These are phyloP conservation scores for Saxicola maurus DNA, from an alignment of 2,797 vertebrate species.

Conservation along the genomic window DNA sequence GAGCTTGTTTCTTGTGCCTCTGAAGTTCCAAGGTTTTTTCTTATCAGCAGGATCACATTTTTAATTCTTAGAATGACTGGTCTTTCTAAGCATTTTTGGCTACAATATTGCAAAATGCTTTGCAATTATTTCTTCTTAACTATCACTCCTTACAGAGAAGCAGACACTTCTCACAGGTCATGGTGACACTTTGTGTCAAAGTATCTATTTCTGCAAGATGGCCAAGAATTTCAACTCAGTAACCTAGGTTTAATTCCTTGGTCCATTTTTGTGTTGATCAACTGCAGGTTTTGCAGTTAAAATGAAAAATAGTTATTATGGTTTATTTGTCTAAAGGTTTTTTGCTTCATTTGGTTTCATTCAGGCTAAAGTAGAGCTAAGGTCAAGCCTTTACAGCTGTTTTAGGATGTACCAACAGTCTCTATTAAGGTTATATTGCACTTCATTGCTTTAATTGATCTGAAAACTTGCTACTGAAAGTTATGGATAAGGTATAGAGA, in stretches of 20 bases:
- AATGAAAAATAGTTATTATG: neutral
- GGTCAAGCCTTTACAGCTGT: neutral
- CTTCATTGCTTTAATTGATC: neutral
- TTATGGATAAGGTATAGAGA: neutral
- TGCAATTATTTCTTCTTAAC: neutral
- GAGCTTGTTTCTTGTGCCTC: neutral
- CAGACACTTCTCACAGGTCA: neutral
- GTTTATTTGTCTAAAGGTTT: neutral
- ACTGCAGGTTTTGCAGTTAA: neutral
- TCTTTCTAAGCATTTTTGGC: neutral
- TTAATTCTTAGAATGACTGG: neutral
- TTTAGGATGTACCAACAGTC: neutral
- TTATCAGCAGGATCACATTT: neutral
- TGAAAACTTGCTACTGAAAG: neutral
- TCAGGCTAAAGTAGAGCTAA: neutral
- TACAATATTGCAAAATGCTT: neutral
- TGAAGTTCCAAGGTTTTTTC: neutral
- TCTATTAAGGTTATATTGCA: neutral
- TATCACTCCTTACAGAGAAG: neutral
- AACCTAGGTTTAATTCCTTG: neutral
- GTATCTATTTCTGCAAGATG: neutral
- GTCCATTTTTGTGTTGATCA: neutral
- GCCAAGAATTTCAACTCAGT: neutral
- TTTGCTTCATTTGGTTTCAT: neutral
- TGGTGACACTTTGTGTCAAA: neutral